Percentiles rank a stretch among this genome's conserved stretches.
These are phyloP conservation scores for Euborellia annulipes DNA, from an alignment of 1,140 invertebrate genomes.

Conservation along the genomic window DNA sequence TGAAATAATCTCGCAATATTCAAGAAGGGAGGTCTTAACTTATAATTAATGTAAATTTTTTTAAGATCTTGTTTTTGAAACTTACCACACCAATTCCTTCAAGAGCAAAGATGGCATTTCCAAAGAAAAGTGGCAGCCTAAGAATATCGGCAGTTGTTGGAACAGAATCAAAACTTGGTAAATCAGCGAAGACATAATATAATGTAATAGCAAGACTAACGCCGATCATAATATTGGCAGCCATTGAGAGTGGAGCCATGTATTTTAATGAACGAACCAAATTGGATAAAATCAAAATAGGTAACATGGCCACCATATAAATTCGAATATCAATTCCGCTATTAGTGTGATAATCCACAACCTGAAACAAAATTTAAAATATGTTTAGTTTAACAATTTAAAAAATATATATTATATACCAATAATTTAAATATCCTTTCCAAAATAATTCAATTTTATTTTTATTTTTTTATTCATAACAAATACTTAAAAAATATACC, in stretches of 20 bases:
- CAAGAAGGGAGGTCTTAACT: no score
- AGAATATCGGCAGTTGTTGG: conserved; percentile 36
- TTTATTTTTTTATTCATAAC: no score
- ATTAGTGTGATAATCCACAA: conserved; percentile 44
- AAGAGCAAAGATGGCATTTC: conserved; percentile 79
- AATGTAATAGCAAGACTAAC: conserved; percentile 67
- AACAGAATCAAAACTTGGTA: conserved; percentile 40
- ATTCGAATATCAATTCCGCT: conserved; percentile 37
- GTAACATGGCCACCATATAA: conserved; percentile 58
- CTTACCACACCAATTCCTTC: conserved; percentile 78
- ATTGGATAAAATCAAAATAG: conserved; percentile 54
- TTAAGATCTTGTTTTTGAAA: no score
- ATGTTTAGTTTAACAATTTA: no score
- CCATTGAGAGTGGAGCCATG: conserved; percentile 70
- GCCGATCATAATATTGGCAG: conserved; percentile 65
- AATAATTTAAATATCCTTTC: no score
- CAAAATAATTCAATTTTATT: no score
- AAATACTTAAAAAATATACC: no score
- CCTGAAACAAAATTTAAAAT: conserved; percentile 23
- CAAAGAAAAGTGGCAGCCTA: conserved; percentile 68
- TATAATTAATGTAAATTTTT: no score
- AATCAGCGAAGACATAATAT: conserved; percentile 64
- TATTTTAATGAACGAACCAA: conserved; percentile 72
- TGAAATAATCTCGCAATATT: no score
- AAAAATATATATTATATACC: no score